These are phyloP conservation scores for Microplitis manilae DNA, from an alignment of 2,888 invertebrate species.

Conservation along the genomic window DNA sequence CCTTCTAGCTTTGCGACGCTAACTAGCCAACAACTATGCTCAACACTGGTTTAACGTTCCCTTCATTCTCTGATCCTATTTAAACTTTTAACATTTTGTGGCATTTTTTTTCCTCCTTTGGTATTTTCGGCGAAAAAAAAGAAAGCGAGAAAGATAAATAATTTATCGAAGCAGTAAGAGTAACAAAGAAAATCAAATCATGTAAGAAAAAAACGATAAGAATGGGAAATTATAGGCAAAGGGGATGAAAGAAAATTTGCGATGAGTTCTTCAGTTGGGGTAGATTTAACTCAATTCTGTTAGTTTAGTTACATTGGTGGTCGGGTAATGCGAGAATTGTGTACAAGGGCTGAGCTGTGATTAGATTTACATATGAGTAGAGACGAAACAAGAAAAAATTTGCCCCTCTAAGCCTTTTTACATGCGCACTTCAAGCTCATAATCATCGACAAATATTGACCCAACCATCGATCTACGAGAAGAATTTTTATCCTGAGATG, in stretches of 20 bases:
- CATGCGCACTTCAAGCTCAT: slow-evolving; percentile 48
- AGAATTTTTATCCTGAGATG: not conserved
- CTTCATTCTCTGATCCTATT: slow-evolving; percentile 50
- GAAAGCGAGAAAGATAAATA: not conserved
- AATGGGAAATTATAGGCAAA: slow-evolving; percentile 31
- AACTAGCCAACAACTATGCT: slow-evolving; percentile 66
- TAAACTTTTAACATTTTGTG: slow-evolving; percentile 24
- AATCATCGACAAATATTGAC: slow-evolving; percentile 63
- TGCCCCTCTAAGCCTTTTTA: slow-evolving; percentile 59
- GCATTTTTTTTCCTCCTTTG: not conserved
- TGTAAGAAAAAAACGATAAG: not conserved
- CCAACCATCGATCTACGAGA: slow-evolving; percentile 39
- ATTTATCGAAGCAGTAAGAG: not conserved
- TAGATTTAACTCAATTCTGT: slow-evolving; percentile 70
- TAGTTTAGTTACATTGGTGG: slow-evolving; percentile 71
- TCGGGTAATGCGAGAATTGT: slow-evolving; percentile 65
- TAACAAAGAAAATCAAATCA: slow-evolving; percentile 10
- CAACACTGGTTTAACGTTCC: slow-evolving; percentile 66
- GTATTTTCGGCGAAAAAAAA: not conserved
- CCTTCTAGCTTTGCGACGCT: slow-evolving; percentile 54
- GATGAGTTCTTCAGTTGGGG: slow-evolving; percentile 48
- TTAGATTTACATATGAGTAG: slow-evolving; percentile 71
- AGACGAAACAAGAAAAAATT: slow-evolving; percentile 45
- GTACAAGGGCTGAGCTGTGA: slow-evolving; percentile 65
- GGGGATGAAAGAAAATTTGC: slow-evolving; percentile 41